Percentiles rank a stretch among this genome's conserved stretches.
phyloP scores from a whole-genome alignment of 1,140 invertebrate species.

The Drosophila quadrilineata region DNA sequence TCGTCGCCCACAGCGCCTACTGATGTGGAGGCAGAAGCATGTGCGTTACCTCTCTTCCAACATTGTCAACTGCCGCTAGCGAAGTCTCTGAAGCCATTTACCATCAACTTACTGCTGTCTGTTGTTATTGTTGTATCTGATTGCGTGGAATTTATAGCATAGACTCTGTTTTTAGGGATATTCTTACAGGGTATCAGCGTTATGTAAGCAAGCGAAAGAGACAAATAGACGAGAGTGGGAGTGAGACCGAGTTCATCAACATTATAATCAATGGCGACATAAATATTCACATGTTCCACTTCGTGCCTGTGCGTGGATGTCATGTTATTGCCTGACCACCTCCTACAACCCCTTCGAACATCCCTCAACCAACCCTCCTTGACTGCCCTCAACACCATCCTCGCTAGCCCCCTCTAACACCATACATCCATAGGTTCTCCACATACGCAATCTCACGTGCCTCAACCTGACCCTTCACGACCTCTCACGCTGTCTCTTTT shows the following conservation, averaged over 20 bases:
- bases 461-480: conserved; percentile 9
- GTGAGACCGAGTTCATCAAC: conserved; percentile 51
- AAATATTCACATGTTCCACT: conserved; percentile 63
- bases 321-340: conserved; percentile 24
- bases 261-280: conserved; percentile 63
- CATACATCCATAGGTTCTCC: conserved; percentile 50
- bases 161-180: no score
- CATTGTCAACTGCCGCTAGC: no score
- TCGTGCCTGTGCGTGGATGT: conserved; percentile 42
- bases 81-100: no score
- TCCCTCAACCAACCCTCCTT: background rate
- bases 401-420: conserved; percentile 20
- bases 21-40: background rate
- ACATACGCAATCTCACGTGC: conserved; percentile 58
- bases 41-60: background rate
- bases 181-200: background rate
- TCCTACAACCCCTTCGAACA: conserved; percentile 32
- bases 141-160: no score
- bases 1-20: conserved; percentile 1
- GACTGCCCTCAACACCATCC: no score
- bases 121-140: no score
- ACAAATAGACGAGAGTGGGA: no score
- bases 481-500: no score
- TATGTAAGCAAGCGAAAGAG: no score
- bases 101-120: no score